Percentiles rank a stretch among this genome's conserved stretches.
These are phyloP conservation scores for Pocota personata DNA, from an alignment of 2,888 invertebrate genomes.

Conservation along the genomic window DNA sequence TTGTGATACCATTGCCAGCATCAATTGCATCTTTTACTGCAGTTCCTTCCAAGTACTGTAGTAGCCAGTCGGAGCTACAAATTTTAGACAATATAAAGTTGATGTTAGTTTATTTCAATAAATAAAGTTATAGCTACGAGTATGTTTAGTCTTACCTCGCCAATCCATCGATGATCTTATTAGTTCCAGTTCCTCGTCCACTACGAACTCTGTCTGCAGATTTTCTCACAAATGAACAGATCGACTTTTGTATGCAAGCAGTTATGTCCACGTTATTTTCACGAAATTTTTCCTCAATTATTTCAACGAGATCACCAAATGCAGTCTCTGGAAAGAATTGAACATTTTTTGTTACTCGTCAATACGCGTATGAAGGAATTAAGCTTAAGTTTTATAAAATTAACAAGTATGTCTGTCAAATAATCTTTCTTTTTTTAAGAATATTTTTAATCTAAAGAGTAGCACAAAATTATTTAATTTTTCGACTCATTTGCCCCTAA, in stretches of 20 bases:
- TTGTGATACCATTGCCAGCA: constrained; percentile 81
- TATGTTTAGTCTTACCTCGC: constrained; percentile 78
- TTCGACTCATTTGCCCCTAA: too few species aligned
- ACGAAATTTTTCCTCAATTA: constrained; percentile 84
- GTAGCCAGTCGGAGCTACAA: constrained; percentile 80
- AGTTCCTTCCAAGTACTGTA: constrained; percentile 83
- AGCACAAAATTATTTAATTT: too few species aligned
- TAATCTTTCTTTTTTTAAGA: too few species aligned
- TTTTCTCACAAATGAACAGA: constrained; percentile 84
- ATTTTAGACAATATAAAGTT: constrained; percentile 5
- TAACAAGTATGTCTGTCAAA: too few species aligned
- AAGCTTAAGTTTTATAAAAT: neutral
- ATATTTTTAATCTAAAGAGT: too few species aligned
- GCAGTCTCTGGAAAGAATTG: constrained; percentile 75
- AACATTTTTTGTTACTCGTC: neutral
- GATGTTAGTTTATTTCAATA: neutral
- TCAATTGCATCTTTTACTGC: constrained; percentile 84
- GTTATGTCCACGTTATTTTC: constrained; percentile 86
- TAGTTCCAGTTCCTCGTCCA: constrained; percentile 82
- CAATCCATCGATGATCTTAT: constrained; percentile 84
- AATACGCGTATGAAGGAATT: too few species aligned
- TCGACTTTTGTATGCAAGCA: constrained; percentile 85
- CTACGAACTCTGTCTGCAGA: constrained; percentile 80
- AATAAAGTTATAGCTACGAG: neutral
- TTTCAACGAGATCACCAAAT: constrained; percentile 79